Percentiles rank a stretch among this genome's conserved stretches.
These are phyloP conservation scores for Semicossyphus pulcher DNA, from an alignment of 2,113 vertebrate genomes.

Conservation along the genomic window DNA sequence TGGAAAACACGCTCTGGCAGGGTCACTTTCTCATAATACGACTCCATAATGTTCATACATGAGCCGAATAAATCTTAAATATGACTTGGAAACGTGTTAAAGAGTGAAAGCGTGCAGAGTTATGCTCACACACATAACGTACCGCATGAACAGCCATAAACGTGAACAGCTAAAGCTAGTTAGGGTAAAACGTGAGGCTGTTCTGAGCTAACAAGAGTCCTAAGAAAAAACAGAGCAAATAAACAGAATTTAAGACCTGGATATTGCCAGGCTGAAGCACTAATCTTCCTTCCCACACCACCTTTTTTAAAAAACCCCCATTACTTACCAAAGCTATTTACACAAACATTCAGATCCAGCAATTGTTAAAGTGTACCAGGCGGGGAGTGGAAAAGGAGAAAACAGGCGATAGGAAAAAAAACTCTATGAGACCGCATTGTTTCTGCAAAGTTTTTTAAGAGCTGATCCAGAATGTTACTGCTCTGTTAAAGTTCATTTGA, in stretches of 20 bases:
- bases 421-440: constrained; percentile 61
- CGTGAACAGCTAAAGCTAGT: neutral
- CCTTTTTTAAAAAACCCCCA: constrained; percentile 48
- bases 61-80: constrained; percentile 30
- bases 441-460: constrained; percentile 64
- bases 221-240: neutral
- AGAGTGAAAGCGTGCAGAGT: constrained; percentile 8
- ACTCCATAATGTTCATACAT: constrained; percentile 54
- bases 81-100: constrained; percentile 38
- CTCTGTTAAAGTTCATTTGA: constrained; percentile 78
- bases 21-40: constrained; percentile 16
- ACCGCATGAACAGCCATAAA: neutral
- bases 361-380: constrained; percentile 58
- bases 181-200: too few species aligned
- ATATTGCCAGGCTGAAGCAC: constrained; percentile 45
- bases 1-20: constrained; percentile 33
- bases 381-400: constrained; percentile 61
- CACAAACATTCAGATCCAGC: constrained; percentile 68
- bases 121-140: neutral
- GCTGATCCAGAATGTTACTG: constrained; percentile 72
- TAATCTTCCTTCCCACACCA: constrained; percentile 55
- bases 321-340: constrained; percentile 69
- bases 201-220: too few species aligned
- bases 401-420: constrained; percentile 56
- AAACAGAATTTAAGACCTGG: constrained; percentile 56